Evolutionary conservation across 1,140 invertebrate species (phyloP), one percentile per base, ranked within the genome.

Genomic region (Popillia japonica): DNA sequence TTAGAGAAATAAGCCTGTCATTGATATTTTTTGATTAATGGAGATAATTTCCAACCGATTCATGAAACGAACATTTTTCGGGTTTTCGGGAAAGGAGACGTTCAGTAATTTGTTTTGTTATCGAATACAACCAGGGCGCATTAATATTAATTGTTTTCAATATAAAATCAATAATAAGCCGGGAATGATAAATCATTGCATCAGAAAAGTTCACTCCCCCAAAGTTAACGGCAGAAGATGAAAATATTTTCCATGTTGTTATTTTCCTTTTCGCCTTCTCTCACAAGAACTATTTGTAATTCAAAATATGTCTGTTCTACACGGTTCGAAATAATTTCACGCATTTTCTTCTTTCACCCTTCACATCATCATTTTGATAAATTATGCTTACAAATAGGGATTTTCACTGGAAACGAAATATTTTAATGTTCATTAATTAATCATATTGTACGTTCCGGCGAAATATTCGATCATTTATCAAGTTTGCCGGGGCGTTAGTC

Each of bases 371-470:
- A 23, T 78, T 72, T 78, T 78, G 77, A 78, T 78, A 59, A 59
- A 78, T 78, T 78, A 17, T 61, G 27, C 23, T 20, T 72, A 72
- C 72, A 40, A 72, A 78, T 27, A 23, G 20, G 27, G 14, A 59
- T 78, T 78, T 77, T 78, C 73, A 61, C 41, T 75, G 64, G 22
- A 40, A 77, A 79, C 78, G 75, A 79, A 77, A 72, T 79, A 79
- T 79, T 79, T 77, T 77, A 79, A 79, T 79, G 75, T 79, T 79
- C 76, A 77, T 79, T 79, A 79, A 81, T 81, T 81, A 81, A 81
- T 81, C 80, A 81, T 73, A 68, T 73, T 27, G 78, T 75, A 73
- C 68, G 20, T 61, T 48, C 44, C 34, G 78, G 17, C 61, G 78
- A 77, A 79, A 72, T 72, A 77, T 78, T 44, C 72, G 78, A 79